Base-by-base conservation (phyloP, 1,140 invertebrate genomes). In the Zaprionus ornatus region DNA sequence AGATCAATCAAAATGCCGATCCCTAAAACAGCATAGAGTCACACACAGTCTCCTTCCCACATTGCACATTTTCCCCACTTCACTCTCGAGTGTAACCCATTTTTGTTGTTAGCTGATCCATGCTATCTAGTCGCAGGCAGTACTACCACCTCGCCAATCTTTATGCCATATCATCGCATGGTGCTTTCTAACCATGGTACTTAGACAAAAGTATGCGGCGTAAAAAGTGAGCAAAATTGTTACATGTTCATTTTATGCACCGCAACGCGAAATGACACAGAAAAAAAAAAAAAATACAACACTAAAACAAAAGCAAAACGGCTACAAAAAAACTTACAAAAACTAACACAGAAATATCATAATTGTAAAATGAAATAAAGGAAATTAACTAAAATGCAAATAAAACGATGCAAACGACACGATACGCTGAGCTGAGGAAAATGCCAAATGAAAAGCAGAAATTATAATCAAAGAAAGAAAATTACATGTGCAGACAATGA, bases 401-500 rank as follows among this genome's bases (percentile, higher is more conserved):
- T 37, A 74, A 73, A 71, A 67, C 17, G 35, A n/a, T 57, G 37
- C 68, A 64, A 65, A 55, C 21, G 50, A 40, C 29, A 37, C 19
- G 13, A 17, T 75, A 54, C 54, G 56, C 40, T 17, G 13, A 4
- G 35, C 35, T 15, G 60, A 64, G 25, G 48, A 81, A 81, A 75
- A 60, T 70, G 64, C 74, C 57, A 67, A 80, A 61, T 60, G 72
- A 73, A 80, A 54, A 67, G 56, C 65, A 76, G 32, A 86, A 77
- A 63, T 83, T 69, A 72, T 69, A 83, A 72, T 73, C 65, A 77
- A 74, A 66, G 61, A 74, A 74, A 80, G 60, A 84, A 82, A 82
- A 67, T 71, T 56, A 52, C 52, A 74, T 59, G 55, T 55, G 48
- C 59, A 56, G 63, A 37, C 68, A 77, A 77, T 84, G 64, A 65